phyloP scores from a whole-genome alignment of 2,888 invertebrate genomes.

The Heliconius ismenius region DNA sequence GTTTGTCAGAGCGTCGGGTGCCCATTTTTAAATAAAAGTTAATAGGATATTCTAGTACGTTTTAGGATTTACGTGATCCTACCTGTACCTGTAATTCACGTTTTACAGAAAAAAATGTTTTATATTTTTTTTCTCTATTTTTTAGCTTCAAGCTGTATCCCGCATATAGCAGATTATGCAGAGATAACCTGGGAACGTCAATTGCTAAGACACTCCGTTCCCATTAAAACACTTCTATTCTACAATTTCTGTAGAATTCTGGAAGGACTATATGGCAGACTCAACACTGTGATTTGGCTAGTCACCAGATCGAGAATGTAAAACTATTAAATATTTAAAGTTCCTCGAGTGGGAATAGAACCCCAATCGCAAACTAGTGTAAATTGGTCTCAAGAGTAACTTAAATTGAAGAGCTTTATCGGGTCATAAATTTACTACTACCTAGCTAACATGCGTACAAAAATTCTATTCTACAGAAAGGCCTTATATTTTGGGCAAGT shows the following conservation, averaged over 20 bases:
- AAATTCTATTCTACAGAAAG: constrained; percentile 63
- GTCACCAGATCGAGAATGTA: background rate
- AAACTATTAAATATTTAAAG: background rate
- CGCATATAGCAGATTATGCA: too few species aligned
- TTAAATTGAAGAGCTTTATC: constrained; percentile 69
- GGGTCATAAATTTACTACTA: constrained; percentile 76
- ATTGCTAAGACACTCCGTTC: background rate
- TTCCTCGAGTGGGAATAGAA: background rate
- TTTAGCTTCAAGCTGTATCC: background rate
- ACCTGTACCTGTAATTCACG: background rate
- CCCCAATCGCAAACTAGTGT: too few species aligned
- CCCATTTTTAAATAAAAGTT: constrained; percentile 56
- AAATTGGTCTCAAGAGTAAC: background rate
- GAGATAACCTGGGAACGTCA: background rate
- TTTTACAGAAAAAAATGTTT: background rate
- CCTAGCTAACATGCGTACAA: constrained; percentile 58
- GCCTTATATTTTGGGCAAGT: constrained; percentile 48
- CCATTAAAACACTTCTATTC: background rate
- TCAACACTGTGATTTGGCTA: too few species aligned
- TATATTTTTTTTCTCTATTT: too few species aligned
- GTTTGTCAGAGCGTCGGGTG: constrained; percentile 59
- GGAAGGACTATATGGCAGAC: too few species aligned
- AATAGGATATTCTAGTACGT: constrained; percentile 52
- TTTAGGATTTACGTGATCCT: constrained; percentile 11
- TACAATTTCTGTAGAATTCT: background rate